Evolutionary conservation across 2,113 vertebrate genomes (phyloP), one percentile per base, ranked within the genome.

Genomic region (Notarius quadriscutis): DNA sequence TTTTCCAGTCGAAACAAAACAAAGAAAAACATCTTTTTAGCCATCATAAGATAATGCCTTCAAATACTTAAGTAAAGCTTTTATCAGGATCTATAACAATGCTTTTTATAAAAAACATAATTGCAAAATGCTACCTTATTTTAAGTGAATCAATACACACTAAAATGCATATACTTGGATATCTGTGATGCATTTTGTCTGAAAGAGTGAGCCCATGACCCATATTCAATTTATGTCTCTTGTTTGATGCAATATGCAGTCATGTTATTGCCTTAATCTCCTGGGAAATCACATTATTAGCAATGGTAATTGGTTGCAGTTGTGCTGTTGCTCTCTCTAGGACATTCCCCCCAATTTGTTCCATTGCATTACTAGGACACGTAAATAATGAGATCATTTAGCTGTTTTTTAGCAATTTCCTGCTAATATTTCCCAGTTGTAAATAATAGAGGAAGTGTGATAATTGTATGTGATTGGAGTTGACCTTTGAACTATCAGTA

Each of bases 401-500:
- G 11, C 48, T 62, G 65, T 41, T 72, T 81, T 41, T 62, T 53
- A 63, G 57, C 83, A 17, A 63, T 83, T 82, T 62, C 41, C 34
- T 53, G 41, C 5, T 63, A 63, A 53, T 81, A 60, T 63, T 87
- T 75, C 67, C 86, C 80, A 25, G 69, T 75, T 74, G 79, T 60
- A 81, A 79, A 67, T 79, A 79, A 79, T 14, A 55, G 62, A 30
- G 14, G 51, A 57, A 58, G 83, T 53, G 81, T 62, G 83, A 72
- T 82, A 82, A 82, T 72, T 82, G 55, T 79, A 22, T 72, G n/a
- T 85, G 84, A 63, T 86, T 79, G 30, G 65, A 75, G 74, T 50
- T 72, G 41, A 27, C 83, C 79, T 63, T 86, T 72, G 41, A 83
- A 86, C 80, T 57, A 41, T 81, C 79, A 12, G 14, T 27, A 34